A percentile compares a stretch with the other conserved stretches of the same genome.
Conservation (phyloP, 2,888 invertebrate species). For the Xiphydria camelus region DNA sequence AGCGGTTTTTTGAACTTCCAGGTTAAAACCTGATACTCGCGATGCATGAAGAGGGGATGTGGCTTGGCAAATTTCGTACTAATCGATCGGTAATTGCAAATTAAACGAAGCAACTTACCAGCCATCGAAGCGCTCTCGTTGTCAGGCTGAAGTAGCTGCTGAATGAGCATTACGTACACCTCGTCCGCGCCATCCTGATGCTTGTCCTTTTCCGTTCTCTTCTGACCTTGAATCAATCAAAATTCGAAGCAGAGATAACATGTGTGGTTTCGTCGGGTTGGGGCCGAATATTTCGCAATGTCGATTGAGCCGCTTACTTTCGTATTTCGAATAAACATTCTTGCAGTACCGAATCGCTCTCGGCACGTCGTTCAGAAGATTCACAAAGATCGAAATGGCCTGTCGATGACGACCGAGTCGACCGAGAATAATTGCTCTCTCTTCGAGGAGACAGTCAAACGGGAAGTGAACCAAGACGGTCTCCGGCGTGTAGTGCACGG, state of each 20-base stretch:
- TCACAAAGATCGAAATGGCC: slow-evolving; percentile 89
- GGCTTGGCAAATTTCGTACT: no score
- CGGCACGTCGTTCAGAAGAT: slow-evolving; percentile 79
- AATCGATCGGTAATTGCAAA: no score
- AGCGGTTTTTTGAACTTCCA: slow-evolving; percentile 61
- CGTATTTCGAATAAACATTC: slow-evolving; percentile 64
- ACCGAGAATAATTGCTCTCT: slow-evolving; percentile 92
- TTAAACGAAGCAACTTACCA: no score
- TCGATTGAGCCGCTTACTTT: no score
- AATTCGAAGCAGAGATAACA: neutral
- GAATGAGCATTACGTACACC: slow-evolving; percentile 64
- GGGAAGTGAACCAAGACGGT: slow-evolving; percentile 86
- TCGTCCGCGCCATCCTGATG: slow-evolving; percentile 51
- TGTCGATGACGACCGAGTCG: slow-evolving; percentile 89
- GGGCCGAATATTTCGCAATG: neutral
- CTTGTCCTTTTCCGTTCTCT: slow-evolving; percentile 37
- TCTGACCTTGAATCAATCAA: slow-evolving; percentile 31
- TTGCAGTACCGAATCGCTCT: slow-evolving; percentile 87
- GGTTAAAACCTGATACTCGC: slow-evolving; percentile 37
- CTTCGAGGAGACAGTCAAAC: slow-evolving; percentile 82
- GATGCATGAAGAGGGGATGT: no score
- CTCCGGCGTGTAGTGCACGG: slow-evolving; percentile 82
- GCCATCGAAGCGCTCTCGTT: slow-evolving; percentile 37
- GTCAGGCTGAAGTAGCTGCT: slow-evolving; percentile 61
- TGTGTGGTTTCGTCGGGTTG: no score